Evolutionary conservation across 2,888 invertebrate genomes (phyloP), one percentile per base, ranked within the genome.

Genomic region (Parasteatoda lunata): DNA sequence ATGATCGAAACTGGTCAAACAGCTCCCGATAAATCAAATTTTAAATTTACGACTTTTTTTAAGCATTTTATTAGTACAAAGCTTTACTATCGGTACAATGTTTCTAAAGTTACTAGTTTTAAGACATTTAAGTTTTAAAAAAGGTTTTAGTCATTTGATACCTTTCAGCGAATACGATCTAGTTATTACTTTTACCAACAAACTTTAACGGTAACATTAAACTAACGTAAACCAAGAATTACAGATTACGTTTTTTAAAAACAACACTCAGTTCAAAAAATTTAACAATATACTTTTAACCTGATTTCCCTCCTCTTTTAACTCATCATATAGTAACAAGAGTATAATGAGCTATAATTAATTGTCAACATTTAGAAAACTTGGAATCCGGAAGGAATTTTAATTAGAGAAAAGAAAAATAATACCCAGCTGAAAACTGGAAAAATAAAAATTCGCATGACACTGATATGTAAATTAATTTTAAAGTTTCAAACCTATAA

Each of bases 341-440:
- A 65, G 9, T n/a, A 49, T 71, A 79, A 79, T 79, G 71, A 79
- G 70, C 71, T 15, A 71, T 79, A 79, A 79, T 79, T 64, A 79
- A 79, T 79, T 64, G 79, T 79, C 71, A 71, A 48, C 49, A 71
- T 48, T 47, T 8, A 30, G 30, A 2, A 30, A 59, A 47, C 49
- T 47, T 64, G 11, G 64, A 75, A 75, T 59, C 64, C 3, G 71
- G 8, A n/a, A 79, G 70, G 79, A 79, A 79, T 79, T 79, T 79
- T 71, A 79, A 79, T 79, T 79, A 79, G 71, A 48, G 64, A 30
- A 4, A 51, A 71, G 71, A 79, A 52, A 79, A 79, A 64, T 13
- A 49, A 59, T 71, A 64, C 30, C 49, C 13, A 47, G 59, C 54
- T 79, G 70, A 64, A 51, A 71, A 71, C 70, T 71, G 64, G 64